A percentile compares a stretch with the other conserved stretches of the same genome.
Evolutionary conservation across 2,888 invertebrate genomes (phyloP).

Genomic region (Eumacrocentrus americanus): DNA sequence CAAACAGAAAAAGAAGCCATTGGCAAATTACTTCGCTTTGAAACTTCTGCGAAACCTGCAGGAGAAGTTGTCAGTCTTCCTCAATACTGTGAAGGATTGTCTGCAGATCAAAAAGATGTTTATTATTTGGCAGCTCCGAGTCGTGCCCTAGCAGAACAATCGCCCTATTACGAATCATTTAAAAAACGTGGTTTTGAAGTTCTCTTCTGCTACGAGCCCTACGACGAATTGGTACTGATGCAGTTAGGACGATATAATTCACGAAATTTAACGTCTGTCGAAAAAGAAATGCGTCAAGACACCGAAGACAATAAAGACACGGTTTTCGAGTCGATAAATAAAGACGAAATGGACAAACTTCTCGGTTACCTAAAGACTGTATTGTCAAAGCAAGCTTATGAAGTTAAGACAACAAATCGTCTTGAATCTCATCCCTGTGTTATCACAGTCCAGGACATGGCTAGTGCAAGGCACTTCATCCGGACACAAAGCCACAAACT

Average conservation of each 20-base stretch:
- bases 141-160: conserved; percentile 88
- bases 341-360: conserved; percentile 78
- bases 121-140: conserved; percentile 95
- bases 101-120: conserved; percentile 81
- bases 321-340: conserved; percentile 69
- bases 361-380: conserved; percentile 79
- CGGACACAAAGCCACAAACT: conserved; percentile 83
- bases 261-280: conserved; percentile 82
- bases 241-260: conserved; percentile 84
- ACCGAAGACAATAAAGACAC: conserved; percentile 65
- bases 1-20: conserved; percentile 89
- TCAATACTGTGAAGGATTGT: conserved; percentile 81
- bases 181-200: conserved; percentile 89
- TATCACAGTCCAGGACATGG: conserved; percentile 96
- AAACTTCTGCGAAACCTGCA: conserved; percentile 79
- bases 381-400: conserved; percentile 79
- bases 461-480: conserved; percentile 92
- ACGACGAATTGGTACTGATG: conserved; percentile 93
- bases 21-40: conserved; percentile 87
- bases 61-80: conserved; percentile 78
- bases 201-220: conserved; percentile 94
- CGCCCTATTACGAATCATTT: conserved; percentile 93
- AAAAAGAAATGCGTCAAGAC: conserved; percentile 88
- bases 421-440: conserved; percentile 92
- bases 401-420: conserved; percentile 82